Conservation (phyloP, 2,797 vertebrate species). For the Melanotaenia pygmaea region DNA sequence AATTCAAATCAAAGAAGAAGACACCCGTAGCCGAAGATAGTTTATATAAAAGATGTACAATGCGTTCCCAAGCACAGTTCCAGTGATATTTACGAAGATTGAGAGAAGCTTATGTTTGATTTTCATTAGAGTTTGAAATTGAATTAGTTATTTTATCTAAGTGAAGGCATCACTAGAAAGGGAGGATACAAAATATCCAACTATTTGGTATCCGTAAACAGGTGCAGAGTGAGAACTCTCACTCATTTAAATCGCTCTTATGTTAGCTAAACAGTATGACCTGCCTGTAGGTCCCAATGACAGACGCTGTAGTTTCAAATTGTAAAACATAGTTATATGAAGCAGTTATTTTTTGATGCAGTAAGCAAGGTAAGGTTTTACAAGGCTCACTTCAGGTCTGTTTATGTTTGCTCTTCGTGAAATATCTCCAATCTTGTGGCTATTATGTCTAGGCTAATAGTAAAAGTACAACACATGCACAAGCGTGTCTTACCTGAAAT, state of each 20-base stretch:
- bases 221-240: constrained; percentile 9
- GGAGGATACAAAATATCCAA: background rate
- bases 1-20: constrained; percentile 36
- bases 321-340: background rate
- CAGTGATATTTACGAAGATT: background rate
- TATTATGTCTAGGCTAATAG: constrained; percentile 1
- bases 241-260: rapidly evolving
- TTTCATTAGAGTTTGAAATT: background rate
- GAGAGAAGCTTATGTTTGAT: background rate
- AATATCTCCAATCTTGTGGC: background rate
- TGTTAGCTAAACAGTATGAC: constrained; percentile 54
- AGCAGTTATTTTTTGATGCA: background rate
- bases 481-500: no score
- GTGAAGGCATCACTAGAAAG: background rate
- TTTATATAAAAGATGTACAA: background rate
- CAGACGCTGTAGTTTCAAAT: background rate
- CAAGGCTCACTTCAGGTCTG: rapidly evolving
- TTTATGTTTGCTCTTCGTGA: background rate
- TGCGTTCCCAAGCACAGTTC: background rate
- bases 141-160: no score
- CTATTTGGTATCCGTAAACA: background rate
- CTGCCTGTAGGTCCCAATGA: constrained; percentile 41
- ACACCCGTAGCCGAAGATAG: constrained; percentile 16
- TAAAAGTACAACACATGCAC: background rate
- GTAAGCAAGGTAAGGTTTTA: constrained; percentile 34